Evolutionary conservation across 2,888 invertebrate species (phyloP).

Genomic region (Cerceris ruficornis): DNA sequence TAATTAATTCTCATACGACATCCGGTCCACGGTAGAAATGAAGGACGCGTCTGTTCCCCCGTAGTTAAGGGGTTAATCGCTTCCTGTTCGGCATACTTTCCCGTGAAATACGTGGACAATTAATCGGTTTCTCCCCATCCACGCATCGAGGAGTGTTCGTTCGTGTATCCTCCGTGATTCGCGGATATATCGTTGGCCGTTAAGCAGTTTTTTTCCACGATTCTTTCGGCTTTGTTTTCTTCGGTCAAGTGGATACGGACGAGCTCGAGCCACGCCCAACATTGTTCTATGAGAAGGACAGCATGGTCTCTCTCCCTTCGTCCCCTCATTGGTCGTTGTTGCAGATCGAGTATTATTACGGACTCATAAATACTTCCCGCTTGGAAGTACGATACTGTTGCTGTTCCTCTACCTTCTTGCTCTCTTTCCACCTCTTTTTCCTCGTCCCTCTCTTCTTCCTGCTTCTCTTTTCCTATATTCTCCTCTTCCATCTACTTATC

Average conservation of each 20-base stretch:
- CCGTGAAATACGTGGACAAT: constrained; percentile 49
- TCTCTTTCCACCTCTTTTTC: neutral
- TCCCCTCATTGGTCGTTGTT: constrained; percentile 33
- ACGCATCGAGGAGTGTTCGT: constrained; percentile 13
- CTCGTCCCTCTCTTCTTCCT: neutral
- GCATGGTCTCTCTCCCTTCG: constrained; percentile 1
- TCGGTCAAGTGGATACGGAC: constrained; percentile 18
- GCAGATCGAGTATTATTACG: constrained; percentile 55
- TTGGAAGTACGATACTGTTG: constrained; percentile 25
- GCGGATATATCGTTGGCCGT: constrained; percentile 15
- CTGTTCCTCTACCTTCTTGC: neutral
- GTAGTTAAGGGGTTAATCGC: no score
- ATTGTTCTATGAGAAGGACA: constrained; percentile 44
- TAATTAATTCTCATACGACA: no score
- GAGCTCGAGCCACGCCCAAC: constrained; percentile 47
- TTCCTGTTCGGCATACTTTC: constrained; percentile 28
- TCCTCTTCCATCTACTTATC: neutral
- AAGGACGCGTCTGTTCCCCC: constrained; percentile 1
- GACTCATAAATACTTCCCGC: constrained; percentile 58
- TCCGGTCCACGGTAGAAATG: no score
- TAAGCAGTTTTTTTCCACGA: constrained; percentile 23
- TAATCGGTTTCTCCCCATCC: constrained; percentile 47
- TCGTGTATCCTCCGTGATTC: constrained; percentile 31
- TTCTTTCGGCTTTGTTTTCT: neutral
- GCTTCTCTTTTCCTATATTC: neutral